Conservation (phyloP, 2,888 invertebrate species). For the Seira ritae region DNA sequence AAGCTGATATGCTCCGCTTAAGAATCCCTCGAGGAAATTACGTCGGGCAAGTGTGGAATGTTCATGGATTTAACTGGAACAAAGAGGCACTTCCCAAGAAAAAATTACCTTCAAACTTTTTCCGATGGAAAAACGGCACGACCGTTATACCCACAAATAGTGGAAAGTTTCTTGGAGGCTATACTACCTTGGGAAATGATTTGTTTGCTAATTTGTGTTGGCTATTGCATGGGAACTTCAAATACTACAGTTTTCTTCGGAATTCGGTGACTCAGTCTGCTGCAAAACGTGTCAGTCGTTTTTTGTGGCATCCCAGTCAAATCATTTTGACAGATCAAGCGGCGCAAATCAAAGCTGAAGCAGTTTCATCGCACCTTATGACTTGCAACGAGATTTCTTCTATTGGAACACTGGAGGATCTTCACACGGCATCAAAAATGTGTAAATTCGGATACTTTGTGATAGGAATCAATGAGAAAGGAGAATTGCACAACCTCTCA, state of each 20-base stretch:
- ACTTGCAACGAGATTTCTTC: no score
- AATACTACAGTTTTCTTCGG: no score
- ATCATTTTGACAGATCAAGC: no score
- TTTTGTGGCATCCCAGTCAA: no score
- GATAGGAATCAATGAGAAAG: constrained; percentile 26
- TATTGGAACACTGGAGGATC: constrained; percentile 32
- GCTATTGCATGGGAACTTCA: background rate
- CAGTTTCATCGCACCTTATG: no score
- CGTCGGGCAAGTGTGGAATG: constrained; percentile 11
- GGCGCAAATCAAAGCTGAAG: no score
- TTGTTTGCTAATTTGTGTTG: constrained; percentile 31
- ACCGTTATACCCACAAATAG: constrained; percentile 13
- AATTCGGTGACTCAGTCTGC: no score
- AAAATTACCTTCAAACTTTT: background rate
- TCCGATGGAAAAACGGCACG: constrained; percentile 15
- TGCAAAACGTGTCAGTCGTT: no score
- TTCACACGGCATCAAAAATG: constrained; percentile 18
- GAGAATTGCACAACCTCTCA: background rate
- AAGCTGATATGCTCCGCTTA: background rate
- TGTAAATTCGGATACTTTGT: constrained; percentile 26
- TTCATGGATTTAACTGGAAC: constrained; percentile 18
- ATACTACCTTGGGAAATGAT: background rate
- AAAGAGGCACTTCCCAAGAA: background rate
- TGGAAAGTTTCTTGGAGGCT: constrained; percentile 26
- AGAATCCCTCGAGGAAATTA: background rate